These are phyloP conservation scores for Nipponia nippon DNA, from an alignment of 2,113 vertebrate genomes.

Conservation along the genomic window DNA sequence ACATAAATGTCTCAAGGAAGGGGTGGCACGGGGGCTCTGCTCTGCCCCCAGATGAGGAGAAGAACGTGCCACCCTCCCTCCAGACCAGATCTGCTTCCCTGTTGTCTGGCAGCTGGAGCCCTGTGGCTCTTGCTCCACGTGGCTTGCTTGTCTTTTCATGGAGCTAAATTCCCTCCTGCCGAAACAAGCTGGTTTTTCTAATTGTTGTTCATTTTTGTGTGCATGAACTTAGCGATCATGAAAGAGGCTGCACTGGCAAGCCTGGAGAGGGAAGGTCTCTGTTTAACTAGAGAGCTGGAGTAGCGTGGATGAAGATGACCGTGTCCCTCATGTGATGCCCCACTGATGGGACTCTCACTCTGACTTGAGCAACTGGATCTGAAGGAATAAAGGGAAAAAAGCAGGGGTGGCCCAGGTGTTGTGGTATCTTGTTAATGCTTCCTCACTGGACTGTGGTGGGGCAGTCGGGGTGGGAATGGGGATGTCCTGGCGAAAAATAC, in stretches of 20 bases:
- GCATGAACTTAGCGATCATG: background rate
- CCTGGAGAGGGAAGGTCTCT: background rate
- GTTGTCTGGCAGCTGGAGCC: background rate
- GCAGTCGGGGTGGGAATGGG: background rate
- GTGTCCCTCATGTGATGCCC: background rate
- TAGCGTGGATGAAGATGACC: background rate
- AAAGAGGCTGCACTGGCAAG: background rate
- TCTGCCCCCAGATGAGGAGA: background rate
- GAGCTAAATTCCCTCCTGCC: background rate
- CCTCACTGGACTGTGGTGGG: background rate
- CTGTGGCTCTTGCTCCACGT: rapidly evolving
- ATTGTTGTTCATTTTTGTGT: background rate
- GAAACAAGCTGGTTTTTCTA: background rate
- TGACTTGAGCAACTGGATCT: background rate
- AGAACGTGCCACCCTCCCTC: background rate
- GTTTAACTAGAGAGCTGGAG: background rate
- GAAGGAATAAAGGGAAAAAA: background rate
- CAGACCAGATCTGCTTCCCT: rapidly evolving
- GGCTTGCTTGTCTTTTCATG: background rate
- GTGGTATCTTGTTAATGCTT: background rate
- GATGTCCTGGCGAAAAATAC: background rate
- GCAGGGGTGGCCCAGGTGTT: background rate
- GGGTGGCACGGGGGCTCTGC: background rate
- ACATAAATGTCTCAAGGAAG: background rate
- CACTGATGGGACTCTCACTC: background rate